Evolutionary conservation across 2,113 vertebrate species (phyloP), one percentile per base, ranked within the genome.

Genomic region (Micromys minutus): DNA sequence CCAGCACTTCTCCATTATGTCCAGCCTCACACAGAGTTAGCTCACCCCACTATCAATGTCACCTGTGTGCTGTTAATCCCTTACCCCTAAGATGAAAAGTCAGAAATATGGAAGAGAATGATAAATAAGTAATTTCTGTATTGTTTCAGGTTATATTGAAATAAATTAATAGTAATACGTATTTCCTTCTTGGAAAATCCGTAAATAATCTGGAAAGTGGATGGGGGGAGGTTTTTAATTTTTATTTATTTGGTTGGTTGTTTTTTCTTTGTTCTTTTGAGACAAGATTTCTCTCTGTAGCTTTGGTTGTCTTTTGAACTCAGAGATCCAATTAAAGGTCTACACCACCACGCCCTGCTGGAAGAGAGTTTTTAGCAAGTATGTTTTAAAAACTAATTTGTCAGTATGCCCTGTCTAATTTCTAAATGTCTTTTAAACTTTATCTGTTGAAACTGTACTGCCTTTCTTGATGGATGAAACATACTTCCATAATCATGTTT

Each of bases 391-490:
- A 24, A 74, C 31, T 83, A 5, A 55, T 52, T 59, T 59, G 52
- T 59, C 3, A 5, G 5, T 7, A 21, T 24, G 1, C 75, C 6
- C 17, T 94, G 61, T 11, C 31, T 45, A 36, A 15, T 52, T 92
- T 72, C 72, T 11, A 57, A 57, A 74, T 75, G 57, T 84, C 13
- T 84, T 29, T 61, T 59, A 16, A n/a, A n/a, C n/a, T 42, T 42
- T 83, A 42, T 83, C 80, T 71, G 72, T 88, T 94, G 77, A 95
- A 89, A 55, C 67, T 22, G 85, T 10, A 74, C 24, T 91, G 34
- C 61, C 3, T 39, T 45, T 22, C 57, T 92, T 84, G 50, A 71
- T 87, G 29, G 29, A 65, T 63, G 87, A 92, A 85, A 34, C 7
- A 1, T 67, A 79, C 39, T 50, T 52, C 74, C 39, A 2, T 72